phyloP scores from a whole-genome alignment of 2,888 invertebrate genomes.

The Synergus laeviventris region DNA sequence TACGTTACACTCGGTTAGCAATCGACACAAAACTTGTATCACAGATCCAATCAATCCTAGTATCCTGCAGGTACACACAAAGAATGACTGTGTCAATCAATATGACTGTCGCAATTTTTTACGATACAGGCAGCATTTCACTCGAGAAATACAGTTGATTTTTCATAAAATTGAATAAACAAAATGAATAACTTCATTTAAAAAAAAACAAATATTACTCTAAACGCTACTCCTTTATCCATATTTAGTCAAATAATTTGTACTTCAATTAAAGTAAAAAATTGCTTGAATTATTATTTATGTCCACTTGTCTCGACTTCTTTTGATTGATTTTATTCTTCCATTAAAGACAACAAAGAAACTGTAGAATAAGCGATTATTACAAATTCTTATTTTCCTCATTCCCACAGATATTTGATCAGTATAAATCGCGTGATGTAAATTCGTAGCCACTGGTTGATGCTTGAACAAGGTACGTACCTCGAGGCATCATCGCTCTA shows the following conservation, averaged over 20 bases:
- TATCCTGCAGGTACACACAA: not conserved
- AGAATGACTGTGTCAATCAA: too few species aligned
- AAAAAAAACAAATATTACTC: not conserved
- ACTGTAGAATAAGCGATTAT: not conserved
- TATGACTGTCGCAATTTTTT: not conserved
- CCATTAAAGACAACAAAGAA: not conserved
- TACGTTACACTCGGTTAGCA: constrained; percentile 32
- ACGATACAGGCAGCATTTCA: not conserved
- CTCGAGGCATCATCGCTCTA: constrained; percentile 15
- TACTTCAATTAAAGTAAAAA: not conserved
- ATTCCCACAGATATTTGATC: constrained; percentile 22
- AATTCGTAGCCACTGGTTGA: constrained; percentile 25
- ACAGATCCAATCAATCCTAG: constrained; percentile 23
- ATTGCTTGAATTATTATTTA: not conserved
- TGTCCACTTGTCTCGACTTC: constrained; percentile 19
- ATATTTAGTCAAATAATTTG: not conserved
- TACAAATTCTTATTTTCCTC: not conserved
- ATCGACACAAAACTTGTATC: constrained; percentile 39
- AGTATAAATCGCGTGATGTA: constrained; percentile 27
- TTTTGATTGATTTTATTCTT: not conserved
- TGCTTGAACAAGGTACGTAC: constrained; percentile 25
- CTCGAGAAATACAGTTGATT: not conserved
- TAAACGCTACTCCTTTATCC: too few species aligned
- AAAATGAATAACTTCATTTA: not conserved
- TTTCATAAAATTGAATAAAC: not conserved